These are phyloP conservation scores for Neocrepidodera transversa DNA, from an alignment of 2,888 invertebrate species.

Conservation along the genomic window DNA sequence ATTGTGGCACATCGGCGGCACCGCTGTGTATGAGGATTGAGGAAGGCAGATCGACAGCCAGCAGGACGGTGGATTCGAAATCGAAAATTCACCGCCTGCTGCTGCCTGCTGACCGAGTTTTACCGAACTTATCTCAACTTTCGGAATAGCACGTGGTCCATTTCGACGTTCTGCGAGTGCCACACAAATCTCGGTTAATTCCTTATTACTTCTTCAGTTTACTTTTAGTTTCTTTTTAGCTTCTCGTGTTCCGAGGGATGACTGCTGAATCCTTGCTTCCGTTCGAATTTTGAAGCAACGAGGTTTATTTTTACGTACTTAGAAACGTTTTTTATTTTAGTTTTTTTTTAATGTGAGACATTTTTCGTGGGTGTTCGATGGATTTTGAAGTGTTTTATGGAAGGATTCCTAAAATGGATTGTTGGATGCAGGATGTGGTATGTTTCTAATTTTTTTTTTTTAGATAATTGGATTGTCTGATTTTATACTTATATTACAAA, in stretches of 20 bases:
- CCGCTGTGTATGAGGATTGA: no score
- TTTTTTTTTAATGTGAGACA: slow-evolving; percentile 3
- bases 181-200: slow-evolving; percentile 22
- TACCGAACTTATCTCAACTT: slow-evolving; percentile 35
- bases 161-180: slow-evolving; percentile 23
- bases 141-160: slow-evolving; percentile 43
- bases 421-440: slow-evolving; percentile 61
- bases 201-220: slow-evolving; percentile 20
- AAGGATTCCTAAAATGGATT: slow-evolving; percentile 52
- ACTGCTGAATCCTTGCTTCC: no score
- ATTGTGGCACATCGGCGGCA: background rate
- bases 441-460: slow-evolving; percentile 34
- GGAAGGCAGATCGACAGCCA: background rate
- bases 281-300: no score
- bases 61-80: slow-evolving; percentile 10
- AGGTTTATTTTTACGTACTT: no score
- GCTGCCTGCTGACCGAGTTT: slow-evolving; percentile 38
- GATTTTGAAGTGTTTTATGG: slow-evolving; percentile 39
- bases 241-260: background rate
- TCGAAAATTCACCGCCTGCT: slow-evolving; percentile 12
- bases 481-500: no score
- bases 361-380: slow-evolving; percentile 4
- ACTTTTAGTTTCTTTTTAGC: background rate
- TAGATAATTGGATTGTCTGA: no score
- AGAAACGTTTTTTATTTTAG: background rate